phyloP scores from a whole-genome alignment of 2,797 vertebrate species.

The Eutrigla gurnardus region DNA sequence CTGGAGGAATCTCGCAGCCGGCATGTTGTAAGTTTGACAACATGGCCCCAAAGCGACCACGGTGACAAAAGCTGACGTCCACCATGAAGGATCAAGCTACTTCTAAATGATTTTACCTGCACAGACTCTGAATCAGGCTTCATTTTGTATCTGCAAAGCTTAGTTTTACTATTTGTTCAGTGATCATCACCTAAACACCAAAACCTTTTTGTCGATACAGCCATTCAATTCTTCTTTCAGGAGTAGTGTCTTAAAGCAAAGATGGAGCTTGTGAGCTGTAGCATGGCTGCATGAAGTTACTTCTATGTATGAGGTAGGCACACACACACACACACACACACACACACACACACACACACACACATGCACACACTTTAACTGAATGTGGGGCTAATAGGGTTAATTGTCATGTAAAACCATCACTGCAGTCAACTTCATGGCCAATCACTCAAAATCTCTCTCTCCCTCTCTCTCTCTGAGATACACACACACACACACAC shows the following conservation, averaged over 20 bases:
- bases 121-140: background rate
- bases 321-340: background rate
- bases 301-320: background rate
- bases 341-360: background rate
- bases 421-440: constrained; percentile 90
- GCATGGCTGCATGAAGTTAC: background rate
- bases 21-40: background rate
- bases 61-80: background rate
- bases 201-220: background rate
- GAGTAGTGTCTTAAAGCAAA: background rate
- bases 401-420: constrained; percentile 98
- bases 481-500: constrained; percentile 27
- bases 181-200: background rate
- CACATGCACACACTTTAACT: constrained; percentile 52
- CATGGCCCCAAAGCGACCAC: background rate
- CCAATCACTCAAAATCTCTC: constrained; percentile 74
- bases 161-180: background rate
- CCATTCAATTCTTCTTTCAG: background rate
- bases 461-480: constrained; percentile 11
- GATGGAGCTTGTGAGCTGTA: background rate
- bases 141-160: background rate
- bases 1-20: background rate
- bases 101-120: background rate
- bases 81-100: background rate
- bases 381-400: constrained; percentile 93